Percentiles rank a stretch among this genome's conserved stretches.
Conservation (phyloP, 2,113 vertebrate species). For the zebrafish (Danio rerio) region DNA sequence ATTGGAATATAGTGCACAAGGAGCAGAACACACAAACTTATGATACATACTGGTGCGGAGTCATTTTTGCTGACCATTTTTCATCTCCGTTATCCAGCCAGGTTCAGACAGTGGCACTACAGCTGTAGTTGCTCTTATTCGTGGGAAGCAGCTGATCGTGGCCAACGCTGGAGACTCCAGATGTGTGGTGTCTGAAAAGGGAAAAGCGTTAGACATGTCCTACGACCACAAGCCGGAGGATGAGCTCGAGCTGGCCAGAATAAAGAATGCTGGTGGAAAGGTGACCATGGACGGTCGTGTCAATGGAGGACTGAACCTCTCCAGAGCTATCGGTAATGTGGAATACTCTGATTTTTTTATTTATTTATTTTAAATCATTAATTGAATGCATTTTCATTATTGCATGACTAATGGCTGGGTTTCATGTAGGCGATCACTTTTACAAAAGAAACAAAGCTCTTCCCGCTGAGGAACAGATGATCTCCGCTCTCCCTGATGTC, state of each 20-base stretch:
- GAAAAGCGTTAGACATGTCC: slow-evolving; percentile 95
- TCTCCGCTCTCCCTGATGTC: slow-evolving; percentile 93
- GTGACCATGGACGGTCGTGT: slow-evolving; percentile 98
- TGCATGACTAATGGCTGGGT: background rate
- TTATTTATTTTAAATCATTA: background rate
- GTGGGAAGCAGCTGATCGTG: slow-evolving; percentile 95
- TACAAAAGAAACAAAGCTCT: slow-evolving; percentile 96
- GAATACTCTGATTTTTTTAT: slow-evolving; percentile 50
- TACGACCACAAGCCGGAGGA: slow-evolving; percentile 98
- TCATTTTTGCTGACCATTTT: background rate
- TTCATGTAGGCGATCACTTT: slow-evolving; percentile 90
- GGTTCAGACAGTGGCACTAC: slow-evolving; percentile 98
- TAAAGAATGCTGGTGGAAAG: slow-evolving; percentile 97
- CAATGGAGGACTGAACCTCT: slow-evolving; percentile 96
- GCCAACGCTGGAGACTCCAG: slow-evolving; percentile 97
- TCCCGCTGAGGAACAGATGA: slow-evolving; percentile 97
- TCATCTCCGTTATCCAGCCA: slow-evolving; percentile 76
- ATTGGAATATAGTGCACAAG: no score
- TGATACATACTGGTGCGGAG: background rate
- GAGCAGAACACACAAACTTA: background rate
- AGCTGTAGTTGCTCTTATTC: slow-evolving; percentile 92
- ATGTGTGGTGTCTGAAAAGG: slow-evolving; percentile 92
- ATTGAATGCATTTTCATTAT: background rate
- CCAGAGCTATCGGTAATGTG: slow-evolving; percentile 95
- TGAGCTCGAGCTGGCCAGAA: slow-evolving; percentile 92